Evolutionary conservation across 2,888 invertebrate species (phyloP).

Genomic region (Parasteatoda lunata): DNA sequence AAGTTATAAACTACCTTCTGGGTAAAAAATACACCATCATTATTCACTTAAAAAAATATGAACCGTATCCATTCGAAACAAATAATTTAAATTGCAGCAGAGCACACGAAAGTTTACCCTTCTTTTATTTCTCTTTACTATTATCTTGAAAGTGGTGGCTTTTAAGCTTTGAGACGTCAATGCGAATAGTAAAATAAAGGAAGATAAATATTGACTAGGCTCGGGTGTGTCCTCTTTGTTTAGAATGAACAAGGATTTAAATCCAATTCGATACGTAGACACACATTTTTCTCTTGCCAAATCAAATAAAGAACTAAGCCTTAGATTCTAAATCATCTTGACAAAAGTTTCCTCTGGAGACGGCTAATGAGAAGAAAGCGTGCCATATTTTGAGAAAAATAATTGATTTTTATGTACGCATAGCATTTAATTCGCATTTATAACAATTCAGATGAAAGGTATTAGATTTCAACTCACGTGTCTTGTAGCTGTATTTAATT

Average conservation of each 20-base stretch:
- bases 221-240: background rate
- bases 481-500: too few species aligned
- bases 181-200: slow-evolving; percentile 8
- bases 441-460: too few species aligned
- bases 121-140: slow-evolving; percentile 9
- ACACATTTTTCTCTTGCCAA: slow-evolving; percentile 1
- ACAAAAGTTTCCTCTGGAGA: slow-evolving; percentile 4
- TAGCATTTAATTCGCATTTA: too few species aligned
- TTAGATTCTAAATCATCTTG: slow-evolving; percentile 16
- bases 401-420: too few species aligned
- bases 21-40: too few species aligned
- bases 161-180: slow-evolving; percentile 35
- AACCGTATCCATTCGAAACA: background rate
- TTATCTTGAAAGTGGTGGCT: slow-evolving; percentile 22
- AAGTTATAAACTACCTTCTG: too few species aligned
- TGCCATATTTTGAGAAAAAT: too few species aligned
- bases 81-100: slow-evolving; percentile 18
- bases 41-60: too few species aligned
- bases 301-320: slow-evolving; percentile 3
- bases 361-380: background rate
- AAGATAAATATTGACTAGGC: slow-evolving; percentile 49
- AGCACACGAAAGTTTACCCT: slow-evolving; percentile 10
- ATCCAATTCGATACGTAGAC: slow-evolving; percentile 28
- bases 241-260: slow-evolving; percentile 25
- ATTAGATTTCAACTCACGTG: too few species aligned